A percentile compares a stretch with the other conserved stretches of the same genome.
phyloP scores from a whole-genome alignment of 2,113 vertebrate species.

The Rhinolophus ferrumequinum region DNA sequence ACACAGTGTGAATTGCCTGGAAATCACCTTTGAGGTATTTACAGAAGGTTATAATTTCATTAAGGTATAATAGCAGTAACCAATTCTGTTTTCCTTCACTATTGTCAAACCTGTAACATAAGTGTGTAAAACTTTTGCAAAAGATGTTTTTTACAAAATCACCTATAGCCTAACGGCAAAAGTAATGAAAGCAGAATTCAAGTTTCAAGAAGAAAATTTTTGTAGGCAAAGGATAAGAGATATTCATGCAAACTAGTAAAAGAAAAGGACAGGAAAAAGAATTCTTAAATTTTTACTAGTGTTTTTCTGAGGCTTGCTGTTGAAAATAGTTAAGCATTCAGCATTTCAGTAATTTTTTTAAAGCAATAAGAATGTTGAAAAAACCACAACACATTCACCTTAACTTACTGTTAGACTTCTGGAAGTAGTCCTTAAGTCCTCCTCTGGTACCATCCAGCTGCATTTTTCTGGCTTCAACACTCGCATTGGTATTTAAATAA shows the following conservation, averaged over 20 bases:
- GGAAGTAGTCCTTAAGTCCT: neutral
- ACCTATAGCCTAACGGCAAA: neutral
- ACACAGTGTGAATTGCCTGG: neutral
- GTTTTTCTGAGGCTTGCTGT: neutral
- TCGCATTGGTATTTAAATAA: neutral
- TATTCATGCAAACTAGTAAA: neutral
- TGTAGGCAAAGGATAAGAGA: neutral
- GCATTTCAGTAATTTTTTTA: neutral
- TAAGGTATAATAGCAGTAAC: neutral
- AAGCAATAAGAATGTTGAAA: neutral
- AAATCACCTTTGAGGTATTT: conserved; percentile 38
- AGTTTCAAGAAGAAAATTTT: conserved; percentile 19
- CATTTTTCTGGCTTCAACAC: neutral
- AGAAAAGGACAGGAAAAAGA: neutral
- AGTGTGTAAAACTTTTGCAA: neutral
- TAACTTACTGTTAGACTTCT: neutral
- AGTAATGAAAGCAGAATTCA: conserved; percentile 32
- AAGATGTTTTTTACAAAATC: neutral
- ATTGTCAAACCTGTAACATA: conserved; percentile 5
- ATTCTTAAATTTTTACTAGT: conserved; percentile 36
- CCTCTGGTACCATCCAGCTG: neutral
- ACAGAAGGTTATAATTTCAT: conserved; percentile 18
- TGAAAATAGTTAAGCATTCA: conserved; percentile 27
- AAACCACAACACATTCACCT: neutral
- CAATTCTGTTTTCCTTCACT: neutral